Conservation (phyloP, 2,797 vertebrate species). For the Syngnathus rostellatus region DNA sequence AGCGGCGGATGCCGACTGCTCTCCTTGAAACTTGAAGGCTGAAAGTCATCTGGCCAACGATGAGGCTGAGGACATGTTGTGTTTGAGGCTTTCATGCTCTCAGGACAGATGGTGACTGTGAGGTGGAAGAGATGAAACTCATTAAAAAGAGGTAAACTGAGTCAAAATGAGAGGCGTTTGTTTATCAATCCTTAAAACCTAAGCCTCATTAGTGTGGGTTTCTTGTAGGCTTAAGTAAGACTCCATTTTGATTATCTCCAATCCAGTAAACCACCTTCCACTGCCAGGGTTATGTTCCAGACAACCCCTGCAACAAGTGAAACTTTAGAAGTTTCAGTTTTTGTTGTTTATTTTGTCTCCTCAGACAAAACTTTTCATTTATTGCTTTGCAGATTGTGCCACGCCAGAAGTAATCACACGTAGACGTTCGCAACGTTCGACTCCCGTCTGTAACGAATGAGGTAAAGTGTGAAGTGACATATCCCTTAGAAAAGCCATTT, state of each 20-base stretch:
- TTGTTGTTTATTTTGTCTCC: no score
- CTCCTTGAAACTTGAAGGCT: slow-evolving; percentile 47
- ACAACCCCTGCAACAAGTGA: no score
- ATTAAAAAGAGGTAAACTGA: slow-evolving; percentile 18
- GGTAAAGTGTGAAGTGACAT: no score
- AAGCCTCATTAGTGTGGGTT: neutral
- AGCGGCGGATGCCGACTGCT: slow-evolving; percentile 23
- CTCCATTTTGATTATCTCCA: neutral
- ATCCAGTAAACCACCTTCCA: neutral
- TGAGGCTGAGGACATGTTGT: slow-evolving; percentile 14
- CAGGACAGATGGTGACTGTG: slow-evolving; percentile 26
- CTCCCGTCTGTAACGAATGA: no score
- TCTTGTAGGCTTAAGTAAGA: neutral
- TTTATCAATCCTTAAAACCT: neutral
- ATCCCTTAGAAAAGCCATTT: no score
- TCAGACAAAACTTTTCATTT: no score
- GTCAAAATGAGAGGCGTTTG: neutral
- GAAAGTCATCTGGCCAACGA: slow-evolving; percentile 54
- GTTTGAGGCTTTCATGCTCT: slow-evolving; percentile 19
- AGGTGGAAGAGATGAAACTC: slow-evolving; percentile 14
- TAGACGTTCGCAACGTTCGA: no score
- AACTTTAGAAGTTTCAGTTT: no score
- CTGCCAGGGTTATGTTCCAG: no score
- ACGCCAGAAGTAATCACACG: no score
- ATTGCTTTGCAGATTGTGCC: no score